These are phyloP conservation scores for Tetragonula clypearis DNA, from an alignment of 1,140 invertebrate species.

Conservation along the genomic window DNA sequence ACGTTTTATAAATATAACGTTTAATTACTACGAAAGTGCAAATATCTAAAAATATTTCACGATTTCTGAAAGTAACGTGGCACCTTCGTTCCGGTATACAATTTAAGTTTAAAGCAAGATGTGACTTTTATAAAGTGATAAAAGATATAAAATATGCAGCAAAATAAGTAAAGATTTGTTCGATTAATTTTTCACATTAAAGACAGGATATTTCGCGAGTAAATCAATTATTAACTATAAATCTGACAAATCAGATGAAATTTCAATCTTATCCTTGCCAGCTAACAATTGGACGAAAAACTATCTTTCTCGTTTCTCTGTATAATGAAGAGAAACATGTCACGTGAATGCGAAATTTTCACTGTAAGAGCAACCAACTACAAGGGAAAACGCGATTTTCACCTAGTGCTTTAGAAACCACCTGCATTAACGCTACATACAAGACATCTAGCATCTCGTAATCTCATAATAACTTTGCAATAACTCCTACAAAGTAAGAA, in stretches of 20 bases:
- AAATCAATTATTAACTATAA: neutral
- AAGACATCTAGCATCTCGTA: neutral
- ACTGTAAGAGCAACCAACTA: neutral
- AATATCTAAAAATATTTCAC: neutral
- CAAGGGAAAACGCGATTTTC: neutral
- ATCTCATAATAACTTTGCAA: neutral
- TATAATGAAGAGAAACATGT: neutral
- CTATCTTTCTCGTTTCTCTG: neutral
- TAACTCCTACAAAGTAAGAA: neutral
- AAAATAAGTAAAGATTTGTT: neutral
- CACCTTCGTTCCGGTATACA: no score
- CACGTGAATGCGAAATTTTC: neutral
- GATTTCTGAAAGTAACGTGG: no score
- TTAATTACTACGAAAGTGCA: neutral
- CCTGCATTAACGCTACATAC: neutral
- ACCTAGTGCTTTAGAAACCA: neutral
- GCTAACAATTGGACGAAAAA: neutral
- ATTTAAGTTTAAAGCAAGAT: no score
- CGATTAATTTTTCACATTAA: neutral
- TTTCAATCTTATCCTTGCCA: neutral
- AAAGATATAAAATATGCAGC: neutral
- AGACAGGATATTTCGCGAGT: neutral
- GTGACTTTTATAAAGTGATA: no score
- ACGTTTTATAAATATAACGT: neutral
- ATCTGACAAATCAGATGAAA: neutral